Evolutionary conservation across 2,797 vertebrate genomes (phyloP).

Genomic region (Lindbergichthys nudifrons): DNA sequence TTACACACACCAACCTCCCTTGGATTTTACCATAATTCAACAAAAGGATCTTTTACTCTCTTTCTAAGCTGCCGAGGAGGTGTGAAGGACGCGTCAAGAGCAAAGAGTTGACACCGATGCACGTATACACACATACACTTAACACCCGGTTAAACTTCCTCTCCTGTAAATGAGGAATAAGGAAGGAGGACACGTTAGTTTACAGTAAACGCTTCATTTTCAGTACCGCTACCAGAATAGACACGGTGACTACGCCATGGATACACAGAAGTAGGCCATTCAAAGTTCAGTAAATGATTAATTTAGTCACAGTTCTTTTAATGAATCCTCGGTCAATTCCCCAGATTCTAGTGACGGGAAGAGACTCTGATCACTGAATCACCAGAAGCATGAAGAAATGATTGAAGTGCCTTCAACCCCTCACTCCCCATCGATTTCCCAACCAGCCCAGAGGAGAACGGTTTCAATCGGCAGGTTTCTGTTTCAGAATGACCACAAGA

Average conservation of each 20-base stretch:
- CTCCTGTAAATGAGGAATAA: constrained; percentile 3
- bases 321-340: background rate
- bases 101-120: background rate
- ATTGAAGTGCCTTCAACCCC: constrained; percentile 3
- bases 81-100: constrained; percentile 1
- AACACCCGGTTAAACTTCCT: background rate
- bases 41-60: constrained; percentile 19
- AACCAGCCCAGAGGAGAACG: background rate
- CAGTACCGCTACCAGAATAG: background rate
- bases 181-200: constrained; percentile 17
- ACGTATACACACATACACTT: background rate
- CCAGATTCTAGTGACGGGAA: background rate
- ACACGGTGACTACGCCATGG: background rate
- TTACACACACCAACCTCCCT: background rate
- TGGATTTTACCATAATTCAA: constrained; percentile 9
- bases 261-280: constrained; percentile 21
- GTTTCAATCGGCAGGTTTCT: constrained; percentile 7
- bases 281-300: constrained; percentile 3
- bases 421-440: constrained; percentile 3
- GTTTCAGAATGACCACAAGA: background rate
- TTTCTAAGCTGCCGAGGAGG: constrained; percentile 5
- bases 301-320: constrained; percentile 5
- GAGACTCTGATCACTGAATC: constrained; percentile 5
- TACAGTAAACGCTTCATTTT: constrained; percentile 28
- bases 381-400: background rate